Percentiles rank a stretch among this genome's conserved stretches.
Conservation (phyloP, 2,888 invertebrate genomes). For the Portevinia maculata region DNA sequence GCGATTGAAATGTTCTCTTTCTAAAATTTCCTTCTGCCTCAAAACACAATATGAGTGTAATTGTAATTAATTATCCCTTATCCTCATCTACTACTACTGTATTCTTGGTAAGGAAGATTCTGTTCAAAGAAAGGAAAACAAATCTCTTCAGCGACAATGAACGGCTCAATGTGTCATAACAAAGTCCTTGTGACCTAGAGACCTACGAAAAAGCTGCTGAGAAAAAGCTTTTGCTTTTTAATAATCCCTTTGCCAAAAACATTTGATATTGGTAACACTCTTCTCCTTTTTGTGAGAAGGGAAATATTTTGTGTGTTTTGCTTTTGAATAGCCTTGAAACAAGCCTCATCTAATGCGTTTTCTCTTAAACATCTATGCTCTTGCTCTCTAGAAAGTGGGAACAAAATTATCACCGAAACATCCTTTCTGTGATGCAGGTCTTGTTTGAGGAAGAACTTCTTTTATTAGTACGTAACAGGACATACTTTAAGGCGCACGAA, state of each 20-base stretch:
- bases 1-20: slow-evolving; percentile 39
- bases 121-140: slow-evolving; percentile 26
- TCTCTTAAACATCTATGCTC: slow-evolving; percentile 32
- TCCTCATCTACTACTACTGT: slow-evolving; percentile 2
- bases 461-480: slow-evolving; percentile 71
- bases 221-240: background rate
- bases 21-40: slow-evolving; percentile 39
- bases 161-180: slow-evolving; percentile 64
- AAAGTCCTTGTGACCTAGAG: slow-evolving; percentile 68
- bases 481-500: slow-evolving; percentile 68
- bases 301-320: slow-evolving; percentile 35
- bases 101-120: slow-evolving; percentile 31
- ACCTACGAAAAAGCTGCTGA: slow-evolving; percentile 57
- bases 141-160: slow-evolving; percentile 39
- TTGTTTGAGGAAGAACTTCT: slow-evolving; percentile 54
- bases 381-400: slow-evolving; percentile 11
- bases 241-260: background rate
- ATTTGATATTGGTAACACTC: background rate
- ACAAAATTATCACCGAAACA: slow-evolving; percentile 50
- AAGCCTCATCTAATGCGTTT: slow-evolving; percentile 12
- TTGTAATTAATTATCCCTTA: slow-evolving; percentile 61
- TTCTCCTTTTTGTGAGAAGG: background rate
- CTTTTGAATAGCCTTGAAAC: slow-evolving; percentile 52
- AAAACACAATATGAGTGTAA: slow-evolving; percentile 24
- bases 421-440: slow-evolving; percentile 71